Percentiles rank a stretch among this genome's conserved stretches.
Evolutionary conservation across 2,888 invertebrate genomes (phyloP).

Genomic region (Vandiemenella viatica): DNA sequence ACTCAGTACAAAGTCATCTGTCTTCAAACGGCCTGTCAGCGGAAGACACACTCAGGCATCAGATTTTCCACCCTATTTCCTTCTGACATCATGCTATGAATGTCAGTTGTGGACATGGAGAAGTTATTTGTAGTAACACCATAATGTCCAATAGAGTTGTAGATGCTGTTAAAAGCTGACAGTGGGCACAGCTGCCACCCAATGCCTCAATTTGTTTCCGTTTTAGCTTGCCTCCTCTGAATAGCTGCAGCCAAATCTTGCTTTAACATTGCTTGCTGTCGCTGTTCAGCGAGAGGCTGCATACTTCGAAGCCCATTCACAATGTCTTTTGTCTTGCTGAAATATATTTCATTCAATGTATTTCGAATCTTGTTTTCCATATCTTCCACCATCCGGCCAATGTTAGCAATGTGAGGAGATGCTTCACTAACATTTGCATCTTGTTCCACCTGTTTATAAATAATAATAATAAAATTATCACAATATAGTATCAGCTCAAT

Average conservation of each 20-base stretch:
- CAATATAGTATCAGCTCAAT: too few relatives aligned
- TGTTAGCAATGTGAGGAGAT: constrained; percentile 95
- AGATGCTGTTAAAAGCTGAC: too few relatives aligned
- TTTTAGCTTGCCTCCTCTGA: constrained; percentile 63
- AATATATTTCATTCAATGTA: constrained; percentile 96
- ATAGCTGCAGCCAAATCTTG: constrained; percentile 74
- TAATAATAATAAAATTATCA: too few relatives aligned
- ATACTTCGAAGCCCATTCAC: constrained; percentile 81
- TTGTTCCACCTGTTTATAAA: constrained; percentile 77
- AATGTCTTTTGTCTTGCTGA: constrained; percentile 97
- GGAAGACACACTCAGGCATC: not conserved
- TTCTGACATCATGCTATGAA: too few relatives aligned
- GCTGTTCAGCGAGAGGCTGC: constrained; percentile 69
- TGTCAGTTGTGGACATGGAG: too few relatives aligned
- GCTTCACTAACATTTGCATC: constrained; percentile 83
- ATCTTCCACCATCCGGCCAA: constrained; percentile 97
- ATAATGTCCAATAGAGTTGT: too few relatives aligned
- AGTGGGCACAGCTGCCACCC: not conserved
- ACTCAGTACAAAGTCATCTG: too few relatives aligned
- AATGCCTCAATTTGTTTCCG: constrained; percentile 14
- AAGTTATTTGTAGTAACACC: too few relatives aligned
- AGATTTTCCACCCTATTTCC: not conserved
- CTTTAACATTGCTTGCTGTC: constrained; percentile 67
- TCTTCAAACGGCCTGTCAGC: too few relatives aligned
- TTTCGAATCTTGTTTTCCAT: constrained; percentile 99